phyloP scores from a whole-genome alignment of 2,797 vertebrate genomes.

The Gymnothorax reevesii region DNA sequence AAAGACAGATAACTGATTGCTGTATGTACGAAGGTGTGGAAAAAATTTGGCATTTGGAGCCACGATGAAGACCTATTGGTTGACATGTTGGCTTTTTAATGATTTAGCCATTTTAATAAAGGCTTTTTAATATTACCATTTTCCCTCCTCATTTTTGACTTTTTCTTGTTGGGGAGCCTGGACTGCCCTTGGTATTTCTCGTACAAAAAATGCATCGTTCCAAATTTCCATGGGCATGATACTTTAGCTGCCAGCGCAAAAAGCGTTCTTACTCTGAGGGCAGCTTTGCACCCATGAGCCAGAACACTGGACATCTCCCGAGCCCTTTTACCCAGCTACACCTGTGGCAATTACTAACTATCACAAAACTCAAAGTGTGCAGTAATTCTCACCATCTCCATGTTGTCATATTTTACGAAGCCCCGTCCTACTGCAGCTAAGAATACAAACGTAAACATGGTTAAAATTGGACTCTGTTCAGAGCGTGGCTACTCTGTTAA shows the following conservation, averaged over 20 bases:
- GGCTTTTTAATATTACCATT: no score
- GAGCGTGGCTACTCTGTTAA: background rate
- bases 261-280: background rate
- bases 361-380: background rate
- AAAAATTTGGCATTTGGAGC: no score
- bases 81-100: no score
- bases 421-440: background rate
- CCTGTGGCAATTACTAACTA: background rate
- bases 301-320: background rate
- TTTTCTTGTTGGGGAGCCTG: no score
- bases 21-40: no score
- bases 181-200: no score
- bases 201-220: background rate
- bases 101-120: no score
- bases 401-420: no score
- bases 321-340: background rate
- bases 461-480: background rate
- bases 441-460: background rate
- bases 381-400: background rate
- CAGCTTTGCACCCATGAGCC: background rate
- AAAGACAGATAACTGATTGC: no score
- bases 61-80: no score
- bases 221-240: background rate
- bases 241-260: background rate
- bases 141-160: no score